Base-by-base conservation (phyloP, 2,797 vertebrate species). In the Halcyon leucocephala region DNA sequence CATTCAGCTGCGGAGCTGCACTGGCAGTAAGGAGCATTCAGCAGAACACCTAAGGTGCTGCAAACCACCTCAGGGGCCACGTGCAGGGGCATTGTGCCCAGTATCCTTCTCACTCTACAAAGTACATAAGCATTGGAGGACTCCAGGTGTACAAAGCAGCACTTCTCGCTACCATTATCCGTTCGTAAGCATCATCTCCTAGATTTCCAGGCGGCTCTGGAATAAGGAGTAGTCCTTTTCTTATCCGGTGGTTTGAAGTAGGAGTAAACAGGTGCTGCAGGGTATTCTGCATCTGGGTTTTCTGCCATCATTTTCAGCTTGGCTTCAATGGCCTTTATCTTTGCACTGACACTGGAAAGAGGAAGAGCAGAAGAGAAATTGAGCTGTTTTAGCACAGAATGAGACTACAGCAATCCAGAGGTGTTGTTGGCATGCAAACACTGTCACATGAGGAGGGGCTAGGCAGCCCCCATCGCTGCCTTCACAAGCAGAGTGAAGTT, bases 301-400 rank as follows among this genome's bases (percentile, higher is more conserved):
- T 99, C 99, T 61, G 99, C 99, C 99, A 99, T 99, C 99, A 99
- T 99, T 98, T 99, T 99, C 94, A 99, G 99, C 98, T 99, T 99
- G 88, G 99, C 99, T 97, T 99, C 99, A 49, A 99, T 99, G 96
- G 99, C 99, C 88, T 99, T 99, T 95, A 99, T 99, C 97, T 99
- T 99, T 20, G 99, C 99, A 82, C 98, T 99, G 81, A 99, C 99
- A 48, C 99, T 99, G 94, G 41, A 81, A 94, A 96, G 70, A 92
- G 71, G 55, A 24, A 96, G 52, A 89, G 91, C 76, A 96, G 73
- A 86, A 80, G 18, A 81, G 83, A 95, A 86, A 64, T 20, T 89
- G 41, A 85, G 81, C 65, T 80, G 39, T 88, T 66, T 60, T 28
- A 39, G 69, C 41, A 10, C 1, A 58, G 64, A 58, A 71, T 28